These are phyloP conservation scores for Lycia hirtaria DNA, from an alignment of 2,888 invertebrate species.

Conservation along the genomic window DNA sequence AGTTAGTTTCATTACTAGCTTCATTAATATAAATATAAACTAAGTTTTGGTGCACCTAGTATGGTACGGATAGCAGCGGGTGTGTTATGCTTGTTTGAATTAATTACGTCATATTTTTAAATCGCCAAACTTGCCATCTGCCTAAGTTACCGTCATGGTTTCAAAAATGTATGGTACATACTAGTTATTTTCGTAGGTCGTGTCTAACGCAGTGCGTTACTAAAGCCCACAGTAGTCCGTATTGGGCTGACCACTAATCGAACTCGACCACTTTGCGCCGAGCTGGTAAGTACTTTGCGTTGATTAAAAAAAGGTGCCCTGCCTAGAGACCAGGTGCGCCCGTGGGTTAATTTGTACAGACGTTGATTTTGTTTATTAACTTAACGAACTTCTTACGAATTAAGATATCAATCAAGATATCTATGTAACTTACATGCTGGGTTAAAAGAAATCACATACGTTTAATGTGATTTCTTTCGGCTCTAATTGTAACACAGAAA, in stretches of 20 bases:
- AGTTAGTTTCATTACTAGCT: no score
- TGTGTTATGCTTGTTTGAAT: no score
- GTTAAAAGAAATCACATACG: no score
- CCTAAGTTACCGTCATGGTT: background rate
- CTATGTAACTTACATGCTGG: no score
- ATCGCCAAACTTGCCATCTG: no score
- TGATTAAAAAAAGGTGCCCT: conserved; percentile 38
- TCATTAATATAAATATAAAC: no score
- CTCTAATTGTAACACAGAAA: no score
- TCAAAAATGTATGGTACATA: background rate
- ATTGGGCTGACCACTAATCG: conserved; percentile 52
- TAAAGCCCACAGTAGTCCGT: conserved; percentile 25
- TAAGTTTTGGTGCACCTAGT: no score
- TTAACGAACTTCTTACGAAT: background rate
- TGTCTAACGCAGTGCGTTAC: conserved; percentile 29
- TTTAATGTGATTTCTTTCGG: no score
- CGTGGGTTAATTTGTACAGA: background rate
- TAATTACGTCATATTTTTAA: no score
- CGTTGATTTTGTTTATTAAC: conserved; percentile 11
- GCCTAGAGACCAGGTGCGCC: conserved; percentile 1
- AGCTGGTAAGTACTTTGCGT: conserved; percentile 28
- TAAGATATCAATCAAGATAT: no score
- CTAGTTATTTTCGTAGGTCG: background rate
- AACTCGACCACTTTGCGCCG: conserved; percentile 45
- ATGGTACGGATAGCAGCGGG: no score